A percentile compares a stretch with the other conserved stretches of the same genome.
phyloP scores from a whole-genome alignment of 2,797 vertebrate species.

The Oceanodroma leucorhoa region DNA sequence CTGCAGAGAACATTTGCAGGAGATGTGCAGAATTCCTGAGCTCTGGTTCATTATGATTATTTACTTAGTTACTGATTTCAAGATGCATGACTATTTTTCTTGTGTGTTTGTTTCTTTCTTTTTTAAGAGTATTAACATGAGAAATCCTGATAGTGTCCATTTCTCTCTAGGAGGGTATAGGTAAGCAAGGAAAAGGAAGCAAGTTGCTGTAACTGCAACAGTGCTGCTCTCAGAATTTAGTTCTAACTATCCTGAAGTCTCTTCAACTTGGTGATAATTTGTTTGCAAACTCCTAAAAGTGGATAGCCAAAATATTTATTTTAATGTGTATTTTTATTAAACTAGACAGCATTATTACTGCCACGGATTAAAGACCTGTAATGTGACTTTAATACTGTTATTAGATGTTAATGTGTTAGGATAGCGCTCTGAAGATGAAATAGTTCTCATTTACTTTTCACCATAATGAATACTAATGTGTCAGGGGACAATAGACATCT shows the following conservation, averaged over 20 bases:
- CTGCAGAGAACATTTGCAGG: not conserved
- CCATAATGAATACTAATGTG: conserved; percentile 57
- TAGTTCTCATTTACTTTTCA: conserved; percentile 63
- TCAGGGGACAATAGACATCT: conserved; percentile 39
- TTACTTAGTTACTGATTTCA: not conserved
- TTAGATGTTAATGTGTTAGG: conserved; percentile 58
- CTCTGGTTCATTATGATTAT: not conserved
- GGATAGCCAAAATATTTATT: conserved; percentile 53
- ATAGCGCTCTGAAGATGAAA: conserved; percentile 60
- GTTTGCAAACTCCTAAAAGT: conserved; percentile 14
- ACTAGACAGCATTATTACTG: conserved; percentile 59
- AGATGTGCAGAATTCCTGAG: not conserved
- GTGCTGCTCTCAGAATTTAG: not conserved
- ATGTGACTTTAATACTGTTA: conserved; percentile 67
- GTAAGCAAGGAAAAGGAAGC: not conserved
- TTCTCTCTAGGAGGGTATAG: not conserved
- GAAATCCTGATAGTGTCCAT: not conserved
- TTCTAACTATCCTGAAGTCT: not conserved
- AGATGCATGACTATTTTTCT: not conserved
- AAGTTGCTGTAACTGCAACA: not conserved
- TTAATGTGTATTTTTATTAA: conserved; percentile 58
- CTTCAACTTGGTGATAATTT: not conserved
- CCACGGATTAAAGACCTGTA: conserved; percentile 47
- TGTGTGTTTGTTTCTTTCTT: not conserved
- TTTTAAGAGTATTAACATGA: not conserved